These are phyloP conservation scores for Probaryconus sp. DNA, from an alignment of 1,140 invertebrate species.

Conservation along the genomic window DNA sequence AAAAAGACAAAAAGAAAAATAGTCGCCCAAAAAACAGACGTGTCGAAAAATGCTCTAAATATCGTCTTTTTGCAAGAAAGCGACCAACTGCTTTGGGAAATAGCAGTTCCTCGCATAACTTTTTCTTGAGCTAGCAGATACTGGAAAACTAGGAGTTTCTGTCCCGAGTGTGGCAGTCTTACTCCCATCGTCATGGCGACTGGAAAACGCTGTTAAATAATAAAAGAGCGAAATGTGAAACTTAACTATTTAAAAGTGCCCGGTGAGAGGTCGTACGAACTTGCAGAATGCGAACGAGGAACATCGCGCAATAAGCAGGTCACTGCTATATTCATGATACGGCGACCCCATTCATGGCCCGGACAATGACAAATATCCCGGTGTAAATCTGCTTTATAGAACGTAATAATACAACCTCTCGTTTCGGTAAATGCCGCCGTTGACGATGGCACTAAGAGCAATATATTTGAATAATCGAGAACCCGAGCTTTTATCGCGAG, in stretches of 20 bases:
- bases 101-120: neutral
- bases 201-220: slow-evolving; percentile 56
- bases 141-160: slow-evolving; percentile 4
- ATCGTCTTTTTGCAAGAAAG: too few species aligned
- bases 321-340: slow-evolving; percentile 40
- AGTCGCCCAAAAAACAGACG: too few species aligned
- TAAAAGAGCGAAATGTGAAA: slow-evolving; percentile 55
- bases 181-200: slow-evolving; percentile 30
- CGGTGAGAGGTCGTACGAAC: slow-evolving; percentile 18
- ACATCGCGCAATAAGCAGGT: slow-evolving; percentile 23
- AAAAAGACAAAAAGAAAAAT: too few species aligned
- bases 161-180: slow-evolving; percentile 1
- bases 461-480: slow-evolving; percentile 56
- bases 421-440: slow-evolving; percentile 45
- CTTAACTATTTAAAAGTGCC: slow-evolving; percentile 62
- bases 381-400: slow-evolving; percentile 52
- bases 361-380: slow-evolving; percentile 62
- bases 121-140: slow-evolving; percentile 7
- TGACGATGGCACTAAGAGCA: slow-evolving; percentile 34
- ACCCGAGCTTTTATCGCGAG: slow-evolving; percentile 23
- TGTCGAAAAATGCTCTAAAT: too few species aligned
- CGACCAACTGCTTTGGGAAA: neutral
- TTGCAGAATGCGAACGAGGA: slow-evolving; percentile 7
- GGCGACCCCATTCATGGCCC: slow-evolving; percentile 21
- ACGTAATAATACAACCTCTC: slow-evolving; percentile 16